phyloP scores from a whole-genome alignment of 1,140 invertebrate species.

The Cyrtorhinus lividipennis region DNA sequence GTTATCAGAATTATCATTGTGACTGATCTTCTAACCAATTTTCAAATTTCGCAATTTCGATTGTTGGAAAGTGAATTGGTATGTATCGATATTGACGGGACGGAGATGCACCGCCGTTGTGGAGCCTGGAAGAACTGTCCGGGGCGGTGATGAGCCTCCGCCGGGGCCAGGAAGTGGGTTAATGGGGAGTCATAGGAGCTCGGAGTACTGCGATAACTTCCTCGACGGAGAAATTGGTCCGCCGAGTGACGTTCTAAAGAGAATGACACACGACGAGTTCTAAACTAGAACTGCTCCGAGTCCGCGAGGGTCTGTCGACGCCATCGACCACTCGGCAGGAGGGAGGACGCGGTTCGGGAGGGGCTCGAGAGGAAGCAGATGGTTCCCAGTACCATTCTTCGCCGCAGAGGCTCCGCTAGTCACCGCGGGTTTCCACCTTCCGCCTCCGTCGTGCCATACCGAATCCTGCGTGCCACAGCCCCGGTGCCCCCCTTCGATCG shows the following conservation, averaged over 20 bases:
- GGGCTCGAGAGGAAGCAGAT: conserved; percentile 6
- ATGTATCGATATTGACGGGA: no score
- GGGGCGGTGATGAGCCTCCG: no score
- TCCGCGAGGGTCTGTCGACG: neutral
- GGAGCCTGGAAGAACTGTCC: no score
- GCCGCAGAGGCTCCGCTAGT: neutral
- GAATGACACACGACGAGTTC: neutral
- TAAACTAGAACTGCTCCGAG: neutral
- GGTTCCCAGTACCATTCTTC: conserved; percentile 2
- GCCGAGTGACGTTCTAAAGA: no score
- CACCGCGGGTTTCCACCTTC: neutral
- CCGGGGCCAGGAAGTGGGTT: neutral
- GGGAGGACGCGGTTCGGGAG: neutral
- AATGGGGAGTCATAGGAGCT: neutral
- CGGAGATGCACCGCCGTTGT: no score
- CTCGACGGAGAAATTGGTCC: neutral
- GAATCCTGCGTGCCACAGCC: neutral
- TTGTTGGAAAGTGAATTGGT: no score
- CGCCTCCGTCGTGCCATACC: no score
- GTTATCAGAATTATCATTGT: no score
- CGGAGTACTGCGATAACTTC: neutral
- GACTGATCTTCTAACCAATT: no score
- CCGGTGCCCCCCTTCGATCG: neutral
- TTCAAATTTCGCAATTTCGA: no score
- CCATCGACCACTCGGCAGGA: conserved; percentile 6